These are phyloP conservation scores for Bos javanicus DNA, from an alignment of 2,113 vertebrate genomes.

Conservation along the genomic window DNA sequence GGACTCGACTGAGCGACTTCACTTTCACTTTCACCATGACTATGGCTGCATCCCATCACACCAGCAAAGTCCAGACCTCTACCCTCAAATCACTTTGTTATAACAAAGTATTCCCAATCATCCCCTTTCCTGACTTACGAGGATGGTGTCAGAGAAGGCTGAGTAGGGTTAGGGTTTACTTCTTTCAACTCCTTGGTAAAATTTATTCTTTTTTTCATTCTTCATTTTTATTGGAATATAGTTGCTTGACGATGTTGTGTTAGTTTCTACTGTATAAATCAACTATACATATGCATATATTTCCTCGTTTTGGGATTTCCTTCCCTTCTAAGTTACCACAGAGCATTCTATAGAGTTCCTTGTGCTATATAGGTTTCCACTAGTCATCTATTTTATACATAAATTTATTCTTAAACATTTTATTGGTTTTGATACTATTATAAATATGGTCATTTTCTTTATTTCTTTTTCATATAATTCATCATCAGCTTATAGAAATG, in stretches of 20 bases:
- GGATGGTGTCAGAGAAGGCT: background rate
- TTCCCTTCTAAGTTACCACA: background rate
- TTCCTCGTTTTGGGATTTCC: background rate
- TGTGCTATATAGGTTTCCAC: background rate
- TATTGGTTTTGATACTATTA: background rate
- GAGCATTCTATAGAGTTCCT: background rate
- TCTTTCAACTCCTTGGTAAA: background rate
- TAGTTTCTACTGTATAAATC: background rate
- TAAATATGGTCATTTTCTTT: background rate
- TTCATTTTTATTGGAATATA: background rate
- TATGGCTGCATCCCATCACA: background rate
- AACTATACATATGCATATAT: background rate
- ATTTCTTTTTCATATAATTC: background rate
- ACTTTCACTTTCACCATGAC: background rate
- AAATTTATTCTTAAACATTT: background rate
- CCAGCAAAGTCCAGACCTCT: background rate
- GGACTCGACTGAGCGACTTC: background rate
- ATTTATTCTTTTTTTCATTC: background rate
- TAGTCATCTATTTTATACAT: background rate
- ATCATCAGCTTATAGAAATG: background rate
- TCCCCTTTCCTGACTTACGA: background rate
- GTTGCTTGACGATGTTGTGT: background rate
- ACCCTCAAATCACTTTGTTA: background rate
- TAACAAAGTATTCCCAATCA: background rate
- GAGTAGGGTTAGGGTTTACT: background rate